Base-by-base conservation (phyloP, 2,888 invertebrate genomes). In the Strigamia crassipes region DNA sequence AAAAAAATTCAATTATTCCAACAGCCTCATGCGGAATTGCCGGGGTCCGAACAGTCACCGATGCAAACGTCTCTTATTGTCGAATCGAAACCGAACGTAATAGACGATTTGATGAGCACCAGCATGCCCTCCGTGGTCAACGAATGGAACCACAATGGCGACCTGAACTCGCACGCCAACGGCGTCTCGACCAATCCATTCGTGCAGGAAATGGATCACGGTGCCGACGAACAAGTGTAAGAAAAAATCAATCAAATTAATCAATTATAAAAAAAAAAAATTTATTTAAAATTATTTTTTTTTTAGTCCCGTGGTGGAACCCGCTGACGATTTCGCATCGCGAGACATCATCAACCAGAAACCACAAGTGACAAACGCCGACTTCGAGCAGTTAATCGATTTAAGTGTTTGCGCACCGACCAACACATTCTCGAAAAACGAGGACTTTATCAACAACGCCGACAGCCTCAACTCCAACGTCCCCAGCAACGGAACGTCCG, bases 391-490 rank as follows among this genome's bases (percentile, higher is more conserved):
- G 66, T 79, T 84, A 23, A 84, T 84, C 15, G 84, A 84, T 77
- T 10, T 82, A 18, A 46, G 78, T 56, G 34, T 83, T 9, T 82
- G 82, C 9, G 56, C 73, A 27, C 41, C 82, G 38, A 81, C 82
- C 41, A 78, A 78, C 21, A 82, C 81, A 42, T 81, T 46, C 51
- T 46, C 82, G 34, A 82, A 80, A 79, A 82, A 81, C 61, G 82
- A 83, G 78, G 83, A 84, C 80, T 83, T 82, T 78, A 38, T 84
- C 46, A 83, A 82, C 31, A 84, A 84, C 82, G 84, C 83, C 31
- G 84, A 84, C 77, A 83, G 83, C 77, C 82, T 84, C n/a, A 84
- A 84, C 81, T 84, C 83, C 34, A 84, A 84, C 80, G 77, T 83
- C 31, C 79, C 83, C 34, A 46, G 82, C 23, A 82, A 82, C 42